Base-by-base conservation (phyloP, 2,113 vertebrate species). In the Crotalus viridis region DNA sequence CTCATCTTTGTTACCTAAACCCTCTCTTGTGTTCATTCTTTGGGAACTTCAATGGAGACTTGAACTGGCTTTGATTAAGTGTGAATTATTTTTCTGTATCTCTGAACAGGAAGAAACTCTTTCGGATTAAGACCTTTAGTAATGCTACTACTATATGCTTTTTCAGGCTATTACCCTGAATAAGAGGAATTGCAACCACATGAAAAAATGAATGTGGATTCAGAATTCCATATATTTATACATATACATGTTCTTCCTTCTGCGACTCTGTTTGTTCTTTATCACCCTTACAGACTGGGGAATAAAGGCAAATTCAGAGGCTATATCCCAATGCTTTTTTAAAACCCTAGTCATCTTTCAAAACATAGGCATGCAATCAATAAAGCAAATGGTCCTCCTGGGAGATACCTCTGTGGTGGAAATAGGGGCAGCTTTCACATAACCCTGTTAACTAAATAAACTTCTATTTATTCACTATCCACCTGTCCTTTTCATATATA, bases 381-480 rank as follows among this genome's bases (percentile, higher is more conserved):
- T 88, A 93, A 51, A 74, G 61, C 26, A 52, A 91, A 91, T 51
- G 43, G 7, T 51, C 54, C 21, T 22, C 46, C 46, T 48, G 51
- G 81, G 39, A 89, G 39, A 43, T 39, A 3, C 43, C 24, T 55
- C 39, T 88, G 61, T n/a, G 56, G 33, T 89, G 69, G 22, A 93
- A 93, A 93, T 10, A 93, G 87, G 54, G 48, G 54, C 43, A 54
- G 24, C 26, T 61, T 91, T 89, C 55, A 46, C 85, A 2, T 88
- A 74, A 26, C 28, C 56, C 24, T 8, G 3, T 56, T 88, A 88
- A 33, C 59, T 61, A 93, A n/a, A 57, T 87, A 22, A 86, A 85
- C 12, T 56, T 93, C 85, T 93, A 57, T 85, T 91, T 93, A 85
- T 54, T 91, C n/a, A 54, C 52, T 33, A n/a, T 55, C 64, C 87